A percentile compares a stretch with the other conserved stretches of the same genome.
Evolutionary conservation across 2,888 invertebrate species (phyloP).

Genomic region (Reticulitermes lucifugus): DNA sequence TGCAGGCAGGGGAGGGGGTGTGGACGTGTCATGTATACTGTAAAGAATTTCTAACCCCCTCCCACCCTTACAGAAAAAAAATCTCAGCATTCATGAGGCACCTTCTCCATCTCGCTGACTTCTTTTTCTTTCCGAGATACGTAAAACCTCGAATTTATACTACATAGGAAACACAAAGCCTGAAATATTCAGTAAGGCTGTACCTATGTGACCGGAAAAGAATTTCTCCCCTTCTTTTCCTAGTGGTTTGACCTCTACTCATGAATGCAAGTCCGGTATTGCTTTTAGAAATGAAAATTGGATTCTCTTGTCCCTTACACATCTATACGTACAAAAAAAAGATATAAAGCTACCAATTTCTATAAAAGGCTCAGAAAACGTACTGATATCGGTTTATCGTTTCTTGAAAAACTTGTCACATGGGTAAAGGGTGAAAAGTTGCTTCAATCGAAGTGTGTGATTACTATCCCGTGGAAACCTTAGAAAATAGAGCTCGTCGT

Average conservation of each 20-base stretch:
- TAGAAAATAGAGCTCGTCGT: background rate
- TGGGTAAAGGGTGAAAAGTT: background rate
- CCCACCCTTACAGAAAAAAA: background rate
- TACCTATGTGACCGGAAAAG: background rate
- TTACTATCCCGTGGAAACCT: background rate
- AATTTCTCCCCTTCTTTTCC: background rate
- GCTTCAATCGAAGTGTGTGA: background rate
- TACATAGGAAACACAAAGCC: background rate
- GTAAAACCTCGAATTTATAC: slow-evolving; percentile 2
- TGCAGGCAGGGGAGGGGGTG: background rate
- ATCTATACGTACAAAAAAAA: background rate
- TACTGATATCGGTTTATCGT: slow-evolving; percentile 2
- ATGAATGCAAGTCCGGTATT: slow-evolving; percentile 4
- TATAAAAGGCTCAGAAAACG: background rate
- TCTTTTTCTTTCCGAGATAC: slow-evolving; percentile 1
- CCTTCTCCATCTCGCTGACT: slow-evolving; percentile 6
- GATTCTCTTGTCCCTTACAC: background rate
- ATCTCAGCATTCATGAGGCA: background rate
- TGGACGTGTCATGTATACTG: slow-evolving; percentile 1
- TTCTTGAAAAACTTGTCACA: background rate
- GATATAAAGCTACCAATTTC: background rate
- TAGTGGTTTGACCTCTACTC: slow-evolving; percentile 2
- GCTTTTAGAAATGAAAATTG: slow-evolving; percentile 8
- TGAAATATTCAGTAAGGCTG: background rate
- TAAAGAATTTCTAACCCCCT: background rate